Base-by-base conservation (phyloP, 2,797 vertebrate species). In the Lagothrix lagotricha region DNA sequence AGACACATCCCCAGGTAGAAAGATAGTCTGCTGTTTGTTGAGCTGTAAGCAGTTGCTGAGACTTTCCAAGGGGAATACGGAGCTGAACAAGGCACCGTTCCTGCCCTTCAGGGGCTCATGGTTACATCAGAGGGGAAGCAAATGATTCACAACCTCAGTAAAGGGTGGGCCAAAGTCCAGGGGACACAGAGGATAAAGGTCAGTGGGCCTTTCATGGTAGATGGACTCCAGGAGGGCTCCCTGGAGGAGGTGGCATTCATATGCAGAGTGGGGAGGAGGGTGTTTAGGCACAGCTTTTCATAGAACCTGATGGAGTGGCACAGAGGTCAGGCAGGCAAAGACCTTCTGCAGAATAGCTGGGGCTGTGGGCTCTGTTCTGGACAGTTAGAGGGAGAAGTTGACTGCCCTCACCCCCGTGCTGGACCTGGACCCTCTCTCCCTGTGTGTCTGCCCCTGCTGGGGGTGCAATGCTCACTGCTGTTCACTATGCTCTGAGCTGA, bases 41-140 rank as follows among this genome's bases (percentile, higher is more conserved):
- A 58, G 44, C 30, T 50, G 3, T 3, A 9, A 58, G n/a, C 64
- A 36, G 41, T 41, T 58, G 50, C 8, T 1, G 0, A 44, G 80
- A 79, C 77, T 70, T 58, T 22, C 0, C 0, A 5, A 7, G 33
- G 52, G 33, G 24, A 4, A 8, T 1, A 3, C 0, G 13, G 24
- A 39, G 85, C 28, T 24, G 30, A 5, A 30, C 28, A n/a, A 50
- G 41, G 75, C 58, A n/a, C 0, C 0, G 22, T 24, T n/a, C 54
- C 44, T 3, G 1, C 28, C 28, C 41, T 46, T 61, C n/a, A n/a
- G 75, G n/a, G n/a, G 13, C 54, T 92, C 5, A 4, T 19, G 24
- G 48, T 13, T 61, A 30, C 36, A 57, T 15, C 4, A 1, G 36
- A 36, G 52, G 50, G 33, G 19, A 46, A 44, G 48, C 61, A 26